Evolutionary conservation across 2,797 vertebrate species (phyloP).

Genomic region (Malacoraja senta): DNA sequence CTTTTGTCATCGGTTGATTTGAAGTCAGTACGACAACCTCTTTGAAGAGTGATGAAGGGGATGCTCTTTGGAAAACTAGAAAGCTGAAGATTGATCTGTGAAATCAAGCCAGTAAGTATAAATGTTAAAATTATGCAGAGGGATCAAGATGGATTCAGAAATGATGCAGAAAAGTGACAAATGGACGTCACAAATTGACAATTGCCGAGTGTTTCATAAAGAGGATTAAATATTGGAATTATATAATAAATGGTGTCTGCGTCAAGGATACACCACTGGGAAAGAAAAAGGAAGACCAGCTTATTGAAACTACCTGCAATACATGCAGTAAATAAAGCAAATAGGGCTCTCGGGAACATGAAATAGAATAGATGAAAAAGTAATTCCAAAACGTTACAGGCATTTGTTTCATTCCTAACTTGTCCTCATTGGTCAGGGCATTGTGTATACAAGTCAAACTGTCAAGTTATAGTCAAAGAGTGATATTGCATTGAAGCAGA

Average conservation of each 20-base stretch:
- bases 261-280: background rate
- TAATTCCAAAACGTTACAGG: background rate
- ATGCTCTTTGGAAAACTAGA: background rate
- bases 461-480: too few species aligned
- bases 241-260: background rate
- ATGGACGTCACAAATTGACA: background rate
- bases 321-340: background rate
- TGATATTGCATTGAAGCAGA: too few species aligned
- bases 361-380: background rate
- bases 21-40: background rate
- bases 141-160: background rate
- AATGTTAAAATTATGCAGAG: background rate
- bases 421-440: too few species aligned
- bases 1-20: background rate
- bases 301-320: background rate
- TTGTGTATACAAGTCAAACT: too few species aligned
- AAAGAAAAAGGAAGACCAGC: background rate
- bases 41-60: background rate
- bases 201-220: background rate
- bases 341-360: background rate
- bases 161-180: background rate
- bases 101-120: background rate
- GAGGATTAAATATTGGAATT: background rate
- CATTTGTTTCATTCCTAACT: background rate
- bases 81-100: background rate